Base-by-base conservation (phyloP, 2,888 invertebrate species). In the Heliconius cydno region DNA sequence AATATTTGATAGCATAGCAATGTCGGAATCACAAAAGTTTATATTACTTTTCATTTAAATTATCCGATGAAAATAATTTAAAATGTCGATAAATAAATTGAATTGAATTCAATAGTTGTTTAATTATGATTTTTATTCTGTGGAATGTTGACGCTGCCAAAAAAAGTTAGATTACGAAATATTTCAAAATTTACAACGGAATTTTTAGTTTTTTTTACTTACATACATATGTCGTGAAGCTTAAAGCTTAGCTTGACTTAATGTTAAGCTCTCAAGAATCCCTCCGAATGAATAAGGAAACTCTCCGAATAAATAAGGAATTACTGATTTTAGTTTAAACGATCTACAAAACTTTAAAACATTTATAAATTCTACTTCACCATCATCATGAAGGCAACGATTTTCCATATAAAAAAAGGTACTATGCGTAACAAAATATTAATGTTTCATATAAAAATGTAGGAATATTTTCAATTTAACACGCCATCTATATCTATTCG, bases 401-500 rank as follows among this genome's bases (percentile, higher is more conserved):
- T 38, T 68, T 41, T 41, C 41, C 25, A 68, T 41, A 70, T 25
- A 13, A 68, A 68, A 68, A 68, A 19, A 74, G 38, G 15, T 25
- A 68, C 25, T 41, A 25, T 46, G 63, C 66, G 68, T 75, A 41
- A 76, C 41, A 70, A 75, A 41, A 70, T 60, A 25, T 70, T 67
- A 72, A 52, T 66, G 66, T 52, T 66, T 28, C 46, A 68, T 80
- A 66, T 72, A 63, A 80, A 79, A 79, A 77, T 74, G 70, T 63
- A 38, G 70, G 41, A 28, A 81, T 79, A 71, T 38, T 74, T 77
- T 63, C 77, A 66, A 68, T 79, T 81, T 38, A 74, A 79, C 66
- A 67, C 70, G 57, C 72, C 77, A 71, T 72, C 76, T 41, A 41
- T 41, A 41, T 41, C 76, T 76, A 73, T 72, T 63, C 63, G 38